Conservation (phyloP, 53 echinoderm and acorn worm genomes). For the Glandiceps talaboti region DNA sequence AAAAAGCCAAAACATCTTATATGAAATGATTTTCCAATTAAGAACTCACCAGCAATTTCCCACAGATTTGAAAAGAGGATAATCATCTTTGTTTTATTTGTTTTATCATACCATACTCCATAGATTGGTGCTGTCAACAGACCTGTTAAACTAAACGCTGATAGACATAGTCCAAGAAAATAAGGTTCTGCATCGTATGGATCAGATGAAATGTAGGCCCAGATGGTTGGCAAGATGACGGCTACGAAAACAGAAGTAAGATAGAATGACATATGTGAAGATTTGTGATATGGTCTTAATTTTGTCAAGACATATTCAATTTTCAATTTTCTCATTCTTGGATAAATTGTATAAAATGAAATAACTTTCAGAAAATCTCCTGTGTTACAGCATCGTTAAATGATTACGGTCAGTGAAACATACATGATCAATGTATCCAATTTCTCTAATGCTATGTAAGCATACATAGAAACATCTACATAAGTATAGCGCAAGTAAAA, state of each 20-base stretch:
- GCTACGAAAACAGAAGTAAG: no score
- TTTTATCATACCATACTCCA: slow-evolving; percentile 56
- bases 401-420: neutral
- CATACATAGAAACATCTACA: no score
- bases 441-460: no score
- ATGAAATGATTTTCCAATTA: neutral
- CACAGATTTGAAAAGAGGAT: slow-evolving; percentile 68
- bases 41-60: slow-evolving; percentile 69
- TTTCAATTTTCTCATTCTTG: no score
- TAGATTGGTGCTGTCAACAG: slow-evolving; percentile 54
- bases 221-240: slow-evolving; percentile 75
- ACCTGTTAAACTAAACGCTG: slow-evolving; percentile 73
- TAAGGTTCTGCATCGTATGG: slow-evolving; percentile 34
- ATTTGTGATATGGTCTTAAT: no score
- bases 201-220: slow-evolving; percentile 43
- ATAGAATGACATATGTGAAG: no score
- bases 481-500: no score
- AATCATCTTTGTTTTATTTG: slow-evolving; percentile 53
- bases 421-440: no score
- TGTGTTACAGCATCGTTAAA: no score
- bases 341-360: no score
- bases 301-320: no score
- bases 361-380: no score
- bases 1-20: neutral
- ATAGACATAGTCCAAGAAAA: slow-evolving; percentile 58